These are phyloP conservation scores for Phengaris arion DNA, from an alignment of 2,888 invertebrate species.

Conservation along the genomic window DNA sequence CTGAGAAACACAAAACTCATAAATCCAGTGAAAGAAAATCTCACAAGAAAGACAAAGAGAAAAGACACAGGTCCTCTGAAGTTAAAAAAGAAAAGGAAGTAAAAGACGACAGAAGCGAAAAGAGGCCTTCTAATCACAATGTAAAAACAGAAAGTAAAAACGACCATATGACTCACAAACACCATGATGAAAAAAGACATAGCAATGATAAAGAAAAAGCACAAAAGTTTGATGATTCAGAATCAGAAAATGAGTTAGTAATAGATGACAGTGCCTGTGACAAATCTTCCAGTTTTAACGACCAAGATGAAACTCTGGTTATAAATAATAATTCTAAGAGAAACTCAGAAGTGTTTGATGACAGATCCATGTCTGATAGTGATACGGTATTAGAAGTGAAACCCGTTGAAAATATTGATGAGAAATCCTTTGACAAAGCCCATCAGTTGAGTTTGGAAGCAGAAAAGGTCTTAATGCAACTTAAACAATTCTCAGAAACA, in stretches of 20 bases:
- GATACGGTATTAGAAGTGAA: slow-evolving; percentile 10
- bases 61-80: slow-evolving; percentile 38
- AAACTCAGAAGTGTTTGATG: slow-evolving; percentile 23
- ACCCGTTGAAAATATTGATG: slow-evolving; percentile 41
- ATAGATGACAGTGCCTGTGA: slow-evolving; percentile 26
- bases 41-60: slow-evolving; percentile 26
- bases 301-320: slow-evolving; percentile 30
- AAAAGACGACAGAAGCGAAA: slow-evolving; percentile 25
- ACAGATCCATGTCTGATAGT: slow-evolving; percentile 13
- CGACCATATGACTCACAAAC: background rate
- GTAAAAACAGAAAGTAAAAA: slow-evolving; percentile 33
- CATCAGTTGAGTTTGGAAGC: slow-evolving; percentile 56
- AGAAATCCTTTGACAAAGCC: slow-evolving; percentile 57
- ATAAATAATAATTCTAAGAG: slow-evolving; percentile 32
- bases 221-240: background rate
- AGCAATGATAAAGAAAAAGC: background rate
- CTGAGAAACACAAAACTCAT: slow-evolving; percentile 11
- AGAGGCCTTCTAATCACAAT: slow-evolving; percentile 35
- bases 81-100: slow-evolving; percentile 40
- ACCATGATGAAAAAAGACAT: background rate
- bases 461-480: slow-evolving; percentile 49
- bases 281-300: slow-evolving; percentile 19
- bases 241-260: slow-evolving; percentile 27
- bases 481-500: slow-evolving; percentile 58
- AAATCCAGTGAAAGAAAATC: slow-evolving; percentile 14